Base-by-base conservation (phyloP, 2,797 vertebrate species). In the Pogonophryne albipinna region DNA sequence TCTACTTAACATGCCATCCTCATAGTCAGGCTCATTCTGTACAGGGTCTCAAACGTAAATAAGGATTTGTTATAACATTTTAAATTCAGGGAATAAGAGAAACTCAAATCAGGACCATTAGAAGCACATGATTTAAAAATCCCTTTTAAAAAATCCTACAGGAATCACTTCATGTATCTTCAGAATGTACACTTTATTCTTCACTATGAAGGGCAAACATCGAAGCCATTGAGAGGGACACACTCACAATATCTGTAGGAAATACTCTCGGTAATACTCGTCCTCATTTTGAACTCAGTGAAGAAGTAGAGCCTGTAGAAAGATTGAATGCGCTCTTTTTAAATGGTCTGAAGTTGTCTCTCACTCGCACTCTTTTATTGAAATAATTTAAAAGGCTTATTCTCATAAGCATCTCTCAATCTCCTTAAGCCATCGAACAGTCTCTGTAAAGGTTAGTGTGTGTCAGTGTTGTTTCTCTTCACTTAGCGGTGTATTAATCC, bases 1-100 rank as follows among this genome's bases (percentile, higher is more conserved):
- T 60, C 78, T 79, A 86, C 86, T 86, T 60, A 87, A 86, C 58
- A 71, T 78, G 83, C 61, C 80, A 57, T 58, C 47, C 62, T 55
- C 55, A 47, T 9, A 46, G 56, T 65, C 57, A 27, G 65, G 45
- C 31, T 53, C 27, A 66, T 66, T 79, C 19, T 60, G 53, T 6
- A 17, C n/a, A 52, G 61, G 14, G 60, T 9, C 44, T 61, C 38
- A 27, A 72, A 57, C 45, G 47, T 77, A 79, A 73, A 80, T 41
- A 73, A 52, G 34, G 34, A 72, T 63, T 58, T 27, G 10, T 38
- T 50, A 11, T 59, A 51, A 47, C 56, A 7, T 59, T 55, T 78
- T 60, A 50, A 46, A 68, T 19, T 68, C n/a, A 44, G 20, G 45
- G 16, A 66, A 57, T 38, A 15, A 83, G 44, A 61, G 6, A 65